These are phyloP conservation scores for Sarcophaga caerulescens DNA, from an alignment of 2,888 invertebrate genomes.

Conservation along the genomic window DNA sequence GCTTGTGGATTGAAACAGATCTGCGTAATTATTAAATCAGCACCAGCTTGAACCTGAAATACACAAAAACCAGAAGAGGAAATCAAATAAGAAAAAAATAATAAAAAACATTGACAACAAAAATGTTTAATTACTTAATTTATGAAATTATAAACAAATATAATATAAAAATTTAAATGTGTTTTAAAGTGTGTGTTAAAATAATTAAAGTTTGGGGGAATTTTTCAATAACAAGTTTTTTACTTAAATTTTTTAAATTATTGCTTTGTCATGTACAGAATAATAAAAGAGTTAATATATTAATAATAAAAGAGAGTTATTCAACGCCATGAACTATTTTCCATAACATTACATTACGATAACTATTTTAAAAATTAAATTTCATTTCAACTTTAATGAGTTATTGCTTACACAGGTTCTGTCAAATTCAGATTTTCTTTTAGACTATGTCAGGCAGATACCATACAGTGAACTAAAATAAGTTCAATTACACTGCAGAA, in stretches of 20 bases:
- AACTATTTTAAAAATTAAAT: no score
- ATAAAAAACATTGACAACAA: no score
- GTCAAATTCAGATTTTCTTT: no score
- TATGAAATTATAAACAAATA: background rate
- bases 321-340: no score
- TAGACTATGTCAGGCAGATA: no score
- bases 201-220: background rate
- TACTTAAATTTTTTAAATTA: background rate
- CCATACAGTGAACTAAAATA: no score
- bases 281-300: background rate
- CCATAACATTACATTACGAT: no score
- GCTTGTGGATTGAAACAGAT: conserved; percentile 87
- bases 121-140: conserved; percentile 8
- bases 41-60: conserved; percentile 86
- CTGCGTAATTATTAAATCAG: conserved; percentile 94
- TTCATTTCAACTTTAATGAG: no score
- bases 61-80: background rate
- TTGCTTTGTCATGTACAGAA: background rate
- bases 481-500: no score
- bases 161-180: no score
- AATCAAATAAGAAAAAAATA: background rate
- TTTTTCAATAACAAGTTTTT: conserved; percentile 18
- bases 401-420: no score
- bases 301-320: no score
- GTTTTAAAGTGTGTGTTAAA: background rate